Conservation (phyloP, 1,140 invertebrate species). For the Cardiocondyla obscurior region DNA sequence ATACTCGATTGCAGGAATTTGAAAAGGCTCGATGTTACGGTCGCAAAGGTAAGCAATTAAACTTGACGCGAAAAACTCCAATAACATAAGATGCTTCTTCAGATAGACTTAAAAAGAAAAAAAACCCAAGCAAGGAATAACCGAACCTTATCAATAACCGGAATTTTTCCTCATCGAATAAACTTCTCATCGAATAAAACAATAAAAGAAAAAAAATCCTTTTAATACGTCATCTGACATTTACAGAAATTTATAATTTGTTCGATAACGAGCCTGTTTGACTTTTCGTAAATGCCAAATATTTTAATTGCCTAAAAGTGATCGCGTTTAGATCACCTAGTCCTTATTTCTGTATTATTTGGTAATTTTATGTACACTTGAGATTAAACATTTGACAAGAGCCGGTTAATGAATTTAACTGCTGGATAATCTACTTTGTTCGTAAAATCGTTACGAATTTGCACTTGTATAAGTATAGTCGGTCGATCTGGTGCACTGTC, state of each 20-base stretch:
- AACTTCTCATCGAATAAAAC: too few relatives aligned
- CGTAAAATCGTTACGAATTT: background rate
- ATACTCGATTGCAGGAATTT: slow-evolving; percentile 85
- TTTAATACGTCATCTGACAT: background rate
- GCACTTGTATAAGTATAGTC: background rate
- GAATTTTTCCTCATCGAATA: background rate
- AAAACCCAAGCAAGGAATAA: background rate
- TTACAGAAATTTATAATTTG: background rate
- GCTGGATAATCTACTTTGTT: background rate
- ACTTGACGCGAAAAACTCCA: background rate
- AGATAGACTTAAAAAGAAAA: background rate
- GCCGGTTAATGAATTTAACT: background rate
- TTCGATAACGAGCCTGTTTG: too few relatives aligned
- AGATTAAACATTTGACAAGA: background rate
- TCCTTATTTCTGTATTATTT: too few relatives aligned
- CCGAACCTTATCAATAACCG: background rate
- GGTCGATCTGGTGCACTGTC: background rate
- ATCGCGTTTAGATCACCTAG: too few relatives aligned
- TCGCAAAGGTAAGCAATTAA: slow-evolving; percentile 83
- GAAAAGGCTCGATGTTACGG: slow-evolving; percentile 85
- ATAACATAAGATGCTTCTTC: background rate
- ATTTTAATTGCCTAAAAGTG: too few relatives aligned
- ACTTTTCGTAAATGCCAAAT: too few relatives aligned
- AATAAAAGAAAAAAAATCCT: background rate
- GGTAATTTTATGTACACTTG: background rate